Base-by-base conservation (phyloP, 2,797 vertebrate species). In the Poecilia gillii region DNA sequence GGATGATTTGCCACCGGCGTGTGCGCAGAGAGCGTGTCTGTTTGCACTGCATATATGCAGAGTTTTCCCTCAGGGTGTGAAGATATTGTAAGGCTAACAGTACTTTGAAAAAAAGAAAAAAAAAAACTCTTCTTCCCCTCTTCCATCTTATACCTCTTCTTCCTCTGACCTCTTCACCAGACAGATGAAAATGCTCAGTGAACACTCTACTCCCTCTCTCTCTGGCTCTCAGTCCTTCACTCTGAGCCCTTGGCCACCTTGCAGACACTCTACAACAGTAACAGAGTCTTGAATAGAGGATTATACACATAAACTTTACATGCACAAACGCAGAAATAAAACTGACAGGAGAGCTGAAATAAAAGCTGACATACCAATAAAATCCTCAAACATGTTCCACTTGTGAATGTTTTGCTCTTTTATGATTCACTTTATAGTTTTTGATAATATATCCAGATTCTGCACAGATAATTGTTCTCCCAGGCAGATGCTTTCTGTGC, bases 11-110 rank as follows among this genome's bases (percentile, higher is more conserved):
- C 89, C 86, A 75, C 81, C 74, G 85, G 91, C 70, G 0, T 81
- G 72, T 2, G 47, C 74, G 70, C 64, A 76, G 43, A 76, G 41
- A 74, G 79, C 57, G 25, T 83, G 77, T 81, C 78, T 80, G 76
- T 82, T 81, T 83, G 85, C 64, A 5, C 45, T n/a, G 78, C 73
- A 85, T 72, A 77, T 59, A 78, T 80, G 57, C 62, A 16, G 28
- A 83, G 74, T 81, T 88, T 88, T 82, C 81, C 84, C 85, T 64
- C 75, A 85, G 87, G 86, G 82, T 87, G 88, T 88, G 85, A 92
- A 83, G 81, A 81, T 82, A 84, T 75, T 90, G 80, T 68, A 81
- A 77, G 75, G 72, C 76, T 76, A 83, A 72, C 83, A 84, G 80
- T 85, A 79, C 79, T 74, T 76, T 57, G 80, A 83, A 87, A 86